Base-by-base conservation (phyloP, 2,888 invertebrate genomes). In the Spatulosminthurus flaviceps region DNA sequence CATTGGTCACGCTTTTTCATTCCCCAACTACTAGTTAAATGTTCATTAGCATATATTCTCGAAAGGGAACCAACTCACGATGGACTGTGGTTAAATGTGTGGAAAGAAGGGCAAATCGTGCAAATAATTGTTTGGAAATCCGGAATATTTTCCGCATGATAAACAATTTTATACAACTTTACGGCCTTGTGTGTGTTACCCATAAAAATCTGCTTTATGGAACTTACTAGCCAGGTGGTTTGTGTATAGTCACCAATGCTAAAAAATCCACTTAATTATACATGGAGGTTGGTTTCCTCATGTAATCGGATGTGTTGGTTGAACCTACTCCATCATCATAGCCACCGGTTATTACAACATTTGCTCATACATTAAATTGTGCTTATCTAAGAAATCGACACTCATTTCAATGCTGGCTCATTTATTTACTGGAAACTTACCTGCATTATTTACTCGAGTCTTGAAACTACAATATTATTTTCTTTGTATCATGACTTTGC, bases 51-150 rank as follows among this genome's bases (percentile, higher is more conserved):
- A 51, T 51, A 51, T 41, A 41, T 13, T 41, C 51, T 51, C 51
- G 16, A 51, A 51, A 19, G 19, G 5, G 51, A 51, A n/a, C 7
- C 5, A 19, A 51, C 51, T 16, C 7, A 19, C n/a, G 16, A 51
- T 51, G 51, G 51, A 11, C 16, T 51, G 16, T 51, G 51, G 16
- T 51, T 19, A 9, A 41, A 41, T 41, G 51, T 51, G 51, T 4
- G n/a, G 51, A 51, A 51, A 51, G 51, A 51, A 51, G 16, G 51
- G 51, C 16, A 51, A 51, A 51, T 51, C 51, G 51, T 51, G 51
- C 51, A 51, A 51, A 51, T 51, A 51, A 51, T 51, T 51, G 51
- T 51, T 51, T n/a, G 34, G 51, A 51, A 51, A 51, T 51, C 51
- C 51, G 5, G 51, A 2, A 51, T n/a, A 51, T 51, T 51, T 51